Base-by-base conservation (phyloP, 2,113 vertebrate species). In the Mesocricetus auratus region DNA sequence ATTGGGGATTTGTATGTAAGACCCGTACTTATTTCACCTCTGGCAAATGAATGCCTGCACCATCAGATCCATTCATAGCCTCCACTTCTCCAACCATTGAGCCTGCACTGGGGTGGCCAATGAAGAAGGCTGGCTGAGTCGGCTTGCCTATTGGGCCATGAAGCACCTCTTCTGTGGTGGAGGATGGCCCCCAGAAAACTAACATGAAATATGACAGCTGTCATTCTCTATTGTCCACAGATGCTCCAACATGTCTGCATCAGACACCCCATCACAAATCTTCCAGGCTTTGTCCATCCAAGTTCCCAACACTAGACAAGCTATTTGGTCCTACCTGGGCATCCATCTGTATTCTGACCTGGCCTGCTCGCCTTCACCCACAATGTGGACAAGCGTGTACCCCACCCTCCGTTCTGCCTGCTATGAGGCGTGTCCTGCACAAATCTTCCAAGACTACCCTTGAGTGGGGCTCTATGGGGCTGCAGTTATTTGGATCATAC, bases 1-100 rank as follows among this genome's bases (percentile, higher is more conserved):
- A 16, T 4, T 53, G 36, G 69, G 33, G 12, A 56, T 29, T 56
- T 64, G 16, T 33, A 45, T 29, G 19, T 50, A 10, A 64, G 36
- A 90, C 39, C 62, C 45, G 62, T 7, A n/a, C 17, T 8, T 50
- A 36, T 3, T 17, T 36, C 16, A 16, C 22, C 16, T 58, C 36
- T 75, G 19, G 1, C 39, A 85, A 58, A 74, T 39, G 29, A 47
- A 69, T 39, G 56, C 50, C 71, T 56, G 17, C 3, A 39, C 58
- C 1, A 0, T 7, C 31, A 2, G 60, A 64, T 29, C 8, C 39
- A 33, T 15, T 64, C 53, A 71, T 0, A 68, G 47, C 0, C 16
- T n/a, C 22, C 26, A 42, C 68, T 7, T 77, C 29, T 93, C 73
- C 10, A 12, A 36, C 71, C 31, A 3, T 5, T 12, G 24, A 68